These are phyloP conservation scores for Poecile montanus DNA, from an alignment of 2,797 vertebrate genomes.

Conservation along the genomic window DNA sequence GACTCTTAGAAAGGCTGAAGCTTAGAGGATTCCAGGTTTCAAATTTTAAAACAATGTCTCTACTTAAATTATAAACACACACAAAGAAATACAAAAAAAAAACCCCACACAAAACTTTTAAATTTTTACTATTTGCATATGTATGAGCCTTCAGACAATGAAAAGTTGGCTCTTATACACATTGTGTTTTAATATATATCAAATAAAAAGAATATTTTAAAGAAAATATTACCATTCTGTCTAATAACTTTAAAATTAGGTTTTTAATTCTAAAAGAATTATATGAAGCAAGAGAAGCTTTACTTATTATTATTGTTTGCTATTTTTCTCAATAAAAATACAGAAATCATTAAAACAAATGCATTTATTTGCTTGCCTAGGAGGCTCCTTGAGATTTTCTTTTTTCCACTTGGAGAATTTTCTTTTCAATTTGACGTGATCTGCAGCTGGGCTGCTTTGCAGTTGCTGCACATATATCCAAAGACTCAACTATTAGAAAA, in stretches of 20 bases:
- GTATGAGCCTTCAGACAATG: background rate
- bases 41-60: background rate
- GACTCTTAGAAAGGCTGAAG: background rate
- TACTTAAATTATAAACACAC: background rate
- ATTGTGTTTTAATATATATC: background rate
- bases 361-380: background rate
- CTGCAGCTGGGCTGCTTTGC: background rate
- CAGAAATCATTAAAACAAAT: background rate
- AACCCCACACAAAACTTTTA: fast-evolving
- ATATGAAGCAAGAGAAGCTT: background rate
- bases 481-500: background rate
- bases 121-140: background rate
- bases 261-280: background rate
- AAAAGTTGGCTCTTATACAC: background rate
- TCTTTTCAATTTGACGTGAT: background rate
- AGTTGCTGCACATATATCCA: background rate
- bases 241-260: background rate
- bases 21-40: background rate
- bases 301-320: fast-evolving
- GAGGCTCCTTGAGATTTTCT: background rate
- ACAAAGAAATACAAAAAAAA: background rate
- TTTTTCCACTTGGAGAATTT: background rate
- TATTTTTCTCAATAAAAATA: background rate
- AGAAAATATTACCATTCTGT: background rate
- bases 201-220: background rate